Evolutionary conservation across 37 sponge, comb jelly and placozoan species (phyloP).

Genomic region (Geodia barretti): DNA sequence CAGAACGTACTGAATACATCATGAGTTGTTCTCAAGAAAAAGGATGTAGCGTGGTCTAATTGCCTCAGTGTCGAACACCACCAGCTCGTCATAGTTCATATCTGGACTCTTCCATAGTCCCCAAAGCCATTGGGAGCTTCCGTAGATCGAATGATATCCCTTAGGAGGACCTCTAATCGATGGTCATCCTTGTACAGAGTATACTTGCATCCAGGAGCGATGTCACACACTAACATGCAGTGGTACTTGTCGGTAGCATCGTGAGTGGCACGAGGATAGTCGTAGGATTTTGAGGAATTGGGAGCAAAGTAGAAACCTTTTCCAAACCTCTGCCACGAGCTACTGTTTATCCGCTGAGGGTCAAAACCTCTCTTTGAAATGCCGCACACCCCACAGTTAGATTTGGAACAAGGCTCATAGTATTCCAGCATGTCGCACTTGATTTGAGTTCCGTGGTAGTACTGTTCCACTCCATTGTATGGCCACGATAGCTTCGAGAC

Average conservation of each 20-base stretch:
- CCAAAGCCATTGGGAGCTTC: background rate
- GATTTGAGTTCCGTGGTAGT: background rate
- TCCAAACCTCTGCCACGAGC: slow-evolving; percentile 7
- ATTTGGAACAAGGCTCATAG: background rate
- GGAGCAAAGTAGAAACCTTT: slow-evolving; percentile 1
- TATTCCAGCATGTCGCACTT: background rate
- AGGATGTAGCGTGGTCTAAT: background rate
- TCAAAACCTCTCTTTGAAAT: slow-evolving; percentile 2
- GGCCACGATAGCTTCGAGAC: background rate
- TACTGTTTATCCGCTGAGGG: background rate
- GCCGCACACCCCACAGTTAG: slow-evolving; percentile 1
- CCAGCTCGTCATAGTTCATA: slow-evolving; percentile 5
- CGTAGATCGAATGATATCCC: slow-evolving; percentile 1
- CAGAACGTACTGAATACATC: too few species aligned
- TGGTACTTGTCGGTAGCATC: background rate
- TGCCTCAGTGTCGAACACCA: background rate
- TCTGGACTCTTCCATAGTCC: background rate
- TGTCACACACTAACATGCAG: background rate
- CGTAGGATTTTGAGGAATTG: background rate
- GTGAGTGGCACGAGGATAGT: background rate
- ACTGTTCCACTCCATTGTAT: background rate
- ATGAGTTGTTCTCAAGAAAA: background rate
- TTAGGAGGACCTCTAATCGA: background rate
- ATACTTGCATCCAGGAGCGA: slow-evolving; percentile 2
- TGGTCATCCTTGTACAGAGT: background rate